Percentiles rank a stretch among this genome's conserved stretches.
phyloP scores from a whole-genome alignment of 2,797 vertebrate genomes.

The Anomalospiza imberbis region DNA sequence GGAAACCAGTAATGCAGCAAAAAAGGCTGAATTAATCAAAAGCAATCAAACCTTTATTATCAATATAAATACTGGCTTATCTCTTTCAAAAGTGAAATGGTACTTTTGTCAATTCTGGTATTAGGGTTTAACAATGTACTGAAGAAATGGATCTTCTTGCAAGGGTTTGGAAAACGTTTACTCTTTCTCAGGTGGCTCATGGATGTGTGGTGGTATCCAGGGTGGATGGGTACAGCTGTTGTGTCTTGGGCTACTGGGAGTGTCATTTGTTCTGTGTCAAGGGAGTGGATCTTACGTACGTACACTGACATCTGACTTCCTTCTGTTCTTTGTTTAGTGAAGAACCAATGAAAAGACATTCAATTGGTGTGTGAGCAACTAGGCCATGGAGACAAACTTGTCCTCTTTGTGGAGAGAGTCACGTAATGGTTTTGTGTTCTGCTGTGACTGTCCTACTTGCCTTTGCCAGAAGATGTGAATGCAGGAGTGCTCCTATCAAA shows the following conservation, averaged over 20 bases:
- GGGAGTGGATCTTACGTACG: neutral
- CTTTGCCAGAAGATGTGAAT: neutral
- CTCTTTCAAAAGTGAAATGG: neutral
- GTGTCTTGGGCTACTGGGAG: neutral
- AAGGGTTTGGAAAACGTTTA: neutral
- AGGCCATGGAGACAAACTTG: neutral
- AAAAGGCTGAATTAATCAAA: conserved; percentile 27
- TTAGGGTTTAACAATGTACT: neutral
- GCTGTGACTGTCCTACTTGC: neutral
- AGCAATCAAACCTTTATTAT: neutral
- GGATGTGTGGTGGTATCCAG: neutral
- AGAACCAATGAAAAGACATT: neutral
- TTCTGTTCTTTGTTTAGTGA: neutral
- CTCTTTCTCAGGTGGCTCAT: neutral
- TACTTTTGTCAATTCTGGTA: neutral
- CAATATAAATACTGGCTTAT: neutral
- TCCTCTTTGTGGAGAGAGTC: neutral
- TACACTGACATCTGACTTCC: neutral
- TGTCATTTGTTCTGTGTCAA: fast-evolving
- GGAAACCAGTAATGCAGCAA: conserved; percentile 16
- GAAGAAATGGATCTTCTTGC: neutral
- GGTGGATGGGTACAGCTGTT: neutral
- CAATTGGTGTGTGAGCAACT: neutral
- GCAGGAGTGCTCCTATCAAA: neutral
- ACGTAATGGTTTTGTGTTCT: neutral